A percentile compares a stretch with the other conserved stretches of the same genome.
Conservation (phyloP, 1,140 invertebrate genomes). For the Anoplophora glabripennis region DNA sequence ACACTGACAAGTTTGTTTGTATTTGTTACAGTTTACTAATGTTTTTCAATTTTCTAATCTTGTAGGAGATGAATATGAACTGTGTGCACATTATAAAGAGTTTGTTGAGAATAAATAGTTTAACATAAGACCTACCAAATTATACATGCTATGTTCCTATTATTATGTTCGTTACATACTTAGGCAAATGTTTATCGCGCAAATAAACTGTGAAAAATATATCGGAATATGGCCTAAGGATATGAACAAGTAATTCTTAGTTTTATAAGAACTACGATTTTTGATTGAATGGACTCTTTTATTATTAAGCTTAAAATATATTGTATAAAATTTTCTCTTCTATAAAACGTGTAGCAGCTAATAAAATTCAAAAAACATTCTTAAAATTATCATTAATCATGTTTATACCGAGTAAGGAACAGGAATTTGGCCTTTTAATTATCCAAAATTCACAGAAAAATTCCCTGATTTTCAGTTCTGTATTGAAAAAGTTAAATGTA, state of each 20-base stretch:
- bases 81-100: slow-evolving; percentile 39
- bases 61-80: slow-evolving; percentile 32
- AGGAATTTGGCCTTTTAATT: too few species aligned
- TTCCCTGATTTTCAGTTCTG: too few species aligned
- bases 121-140: slow-evolving; percentile 36
- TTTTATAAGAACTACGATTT: not conserved
- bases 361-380: slow-evolving; percentile 15
- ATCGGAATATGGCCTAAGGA: slow-evolving; percentile 8
- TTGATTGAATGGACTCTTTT: not conserved
- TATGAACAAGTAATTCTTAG: not conserved
- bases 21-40: slow-evolving; percentile 39
- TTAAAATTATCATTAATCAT: not conserved
- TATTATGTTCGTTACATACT: slow-evolving; percentile 4
- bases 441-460: too few species aligned
- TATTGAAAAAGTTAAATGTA: too few species aligned
- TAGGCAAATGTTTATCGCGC: not conserved
- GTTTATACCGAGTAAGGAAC: too few species aligned
- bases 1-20: slow-evolving; percentile 35
- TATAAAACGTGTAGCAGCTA: not conserved
- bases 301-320: not conserved
- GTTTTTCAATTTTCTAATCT: slow-evolving; percentile 42
- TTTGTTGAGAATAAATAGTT: slow-evolving; percentile 46
- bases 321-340: not conserved
- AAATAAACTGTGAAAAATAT: slow-evolving; percentile 11
- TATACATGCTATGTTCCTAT: slow-evolving; percentile 37